Percentiles rank a stretch among this genome's conserved stretches.
Conservation (phyloP, 2,888 invertebrate genomes). For the Leptura quadrifasciata region DNA sequence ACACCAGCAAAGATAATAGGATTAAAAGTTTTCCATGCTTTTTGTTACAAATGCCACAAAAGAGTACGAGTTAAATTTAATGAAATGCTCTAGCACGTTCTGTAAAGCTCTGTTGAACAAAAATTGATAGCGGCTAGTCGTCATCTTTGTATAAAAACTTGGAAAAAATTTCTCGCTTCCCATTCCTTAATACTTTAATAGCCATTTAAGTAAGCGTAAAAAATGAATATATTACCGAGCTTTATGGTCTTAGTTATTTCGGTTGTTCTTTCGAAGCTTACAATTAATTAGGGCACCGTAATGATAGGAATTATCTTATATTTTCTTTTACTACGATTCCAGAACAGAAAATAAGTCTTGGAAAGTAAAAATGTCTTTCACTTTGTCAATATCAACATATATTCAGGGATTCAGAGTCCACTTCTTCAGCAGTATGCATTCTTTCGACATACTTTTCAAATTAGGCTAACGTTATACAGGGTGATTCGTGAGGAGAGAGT, state of each 20-base stretch:
- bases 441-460: too few species aligned
- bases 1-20: conserved; percentile 22
- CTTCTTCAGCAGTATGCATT: too few species aligned
- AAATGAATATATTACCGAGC: conserved; percentile 36
- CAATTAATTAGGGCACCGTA: conserved; percentile 33
- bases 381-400: neutral
- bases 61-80: conserved; percentile 40
- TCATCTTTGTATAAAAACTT: conserved; percentile 31
- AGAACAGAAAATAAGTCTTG: conserved; percentile 7
- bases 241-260: conserved; percentile 33
- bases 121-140: conserved; percentile 39
- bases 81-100: conserved; percentile 42
- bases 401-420: too few species aligned
- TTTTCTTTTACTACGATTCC: conserved; percentile 31
- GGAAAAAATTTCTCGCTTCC: conserved; percentile 21
- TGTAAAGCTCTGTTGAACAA: conserved; percentile 30
- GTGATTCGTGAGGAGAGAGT: too few species aligned
- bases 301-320: conserved; percentile 32
- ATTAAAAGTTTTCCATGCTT: conserved; percentile 33
- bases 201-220: conserved; percentile 38
- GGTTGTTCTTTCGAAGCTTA: conserved; percentile 34
- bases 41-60: conserved; percentile 8
- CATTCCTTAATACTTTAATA: conserved; percentile 33
- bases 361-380: conserved; percentile 16
- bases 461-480: too few species aligned